Conservation (phyloP, 2,797 vertebrate genomes). For the Aselliscus stoliczkanus region DNA sequence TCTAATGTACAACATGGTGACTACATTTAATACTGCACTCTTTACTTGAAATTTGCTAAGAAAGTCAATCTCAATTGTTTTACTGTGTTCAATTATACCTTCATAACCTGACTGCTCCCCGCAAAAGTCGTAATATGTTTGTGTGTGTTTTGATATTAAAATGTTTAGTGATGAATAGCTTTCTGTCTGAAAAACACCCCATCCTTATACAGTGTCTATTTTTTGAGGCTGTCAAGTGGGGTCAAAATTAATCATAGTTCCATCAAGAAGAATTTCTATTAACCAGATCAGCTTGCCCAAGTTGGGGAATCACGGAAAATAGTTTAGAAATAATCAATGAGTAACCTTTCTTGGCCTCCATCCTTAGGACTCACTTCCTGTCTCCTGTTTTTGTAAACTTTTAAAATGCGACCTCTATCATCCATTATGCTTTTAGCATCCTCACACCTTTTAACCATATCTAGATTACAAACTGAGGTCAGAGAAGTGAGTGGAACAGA, state of each 20-base stretch:
- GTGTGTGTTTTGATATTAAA: constrained; percentile 8
- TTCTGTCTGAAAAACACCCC: not conserved
- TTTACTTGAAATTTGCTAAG: not conserved
- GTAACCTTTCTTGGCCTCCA: not conserved
- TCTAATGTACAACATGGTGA: not conserved
- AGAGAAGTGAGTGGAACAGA: not conserved
- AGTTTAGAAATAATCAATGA: not conserved
- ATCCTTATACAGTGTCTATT: not conserved
- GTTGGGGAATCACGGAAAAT: not conserved
- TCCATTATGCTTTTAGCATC: not conserved
- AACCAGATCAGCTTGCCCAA: not conserved
- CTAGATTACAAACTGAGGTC: not conserved
- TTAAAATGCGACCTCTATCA: not conserved
- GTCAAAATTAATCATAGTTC: not conserved
- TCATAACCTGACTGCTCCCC: not conserved
- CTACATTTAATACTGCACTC: not conserved
- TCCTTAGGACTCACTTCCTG: not conserved
- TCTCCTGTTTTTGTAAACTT: not conserved
- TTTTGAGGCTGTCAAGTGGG: not conserved
- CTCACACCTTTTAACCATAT: not conserved
- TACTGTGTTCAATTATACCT: not conserved
- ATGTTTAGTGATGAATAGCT: not conserved
- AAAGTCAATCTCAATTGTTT: not conserved
- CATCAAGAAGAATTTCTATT: not conserved
- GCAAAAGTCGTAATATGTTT: not conserved